Evolutionary conservation across 1,140 invertebrate genomes (phyloP).

Genomic region (Littorina saxatilis): DNA sequence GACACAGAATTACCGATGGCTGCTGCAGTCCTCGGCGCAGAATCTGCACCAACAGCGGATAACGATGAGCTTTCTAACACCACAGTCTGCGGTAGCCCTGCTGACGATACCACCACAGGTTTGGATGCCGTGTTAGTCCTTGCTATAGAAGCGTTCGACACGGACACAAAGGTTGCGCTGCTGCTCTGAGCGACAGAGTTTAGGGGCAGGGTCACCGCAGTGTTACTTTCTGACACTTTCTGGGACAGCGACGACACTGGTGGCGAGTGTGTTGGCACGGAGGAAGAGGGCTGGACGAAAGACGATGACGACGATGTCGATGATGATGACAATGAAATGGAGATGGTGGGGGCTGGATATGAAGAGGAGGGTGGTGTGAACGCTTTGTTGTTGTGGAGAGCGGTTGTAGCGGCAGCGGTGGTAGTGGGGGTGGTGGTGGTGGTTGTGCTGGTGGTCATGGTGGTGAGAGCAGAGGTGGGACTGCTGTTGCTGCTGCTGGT

Average conservation of each 20-base stretch:
- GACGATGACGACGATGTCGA: slow-evolving; percentile 1
- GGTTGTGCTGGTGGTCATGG: background rate
- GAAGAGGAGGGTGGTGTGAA: slow-evolving; percentile 1
- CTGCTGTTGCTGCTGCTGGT: background rate
- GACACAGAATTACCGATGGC: background rate
- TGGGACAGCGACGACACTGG: background rate
- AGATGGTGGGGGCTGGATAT: background rate
- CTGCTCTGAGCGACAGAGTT: background rate
- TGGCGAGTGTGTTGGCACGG: too few relatives aligned
- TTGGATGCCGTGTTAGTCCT: background rate
- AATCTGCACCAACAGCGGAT: background rate
- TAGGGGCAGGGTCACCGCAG: background rate
- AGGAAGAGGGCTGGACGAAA: too few relatives aligned
- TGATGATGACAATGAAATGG: slow-evolving; percentile 17
- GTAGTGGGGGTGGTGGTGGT: slow-evolving; percentile 31
- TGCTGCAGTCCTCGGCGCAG: background rate
- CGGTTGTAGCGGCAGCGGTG: slow-evolving; percentile 27
- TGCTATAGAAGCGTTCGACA: background rate
- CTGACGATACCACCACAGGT: slow-evolving; percentile 5
- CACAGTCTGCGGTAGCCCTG: background rate
- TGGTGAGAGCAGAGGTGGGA: background rate
- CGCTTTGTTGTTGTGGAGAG: slow-evolving; percentile 19
- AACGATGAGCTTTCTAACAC: slow-evolving; percentile 1
- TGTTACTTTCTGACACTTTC: background rate
- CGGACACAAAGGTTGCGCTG: slow-evolving; percentile 8